phyloP scores from a whole-genome alignment of 1,140 invertebrate genomes.

The Brachionus rubens region DNA sequence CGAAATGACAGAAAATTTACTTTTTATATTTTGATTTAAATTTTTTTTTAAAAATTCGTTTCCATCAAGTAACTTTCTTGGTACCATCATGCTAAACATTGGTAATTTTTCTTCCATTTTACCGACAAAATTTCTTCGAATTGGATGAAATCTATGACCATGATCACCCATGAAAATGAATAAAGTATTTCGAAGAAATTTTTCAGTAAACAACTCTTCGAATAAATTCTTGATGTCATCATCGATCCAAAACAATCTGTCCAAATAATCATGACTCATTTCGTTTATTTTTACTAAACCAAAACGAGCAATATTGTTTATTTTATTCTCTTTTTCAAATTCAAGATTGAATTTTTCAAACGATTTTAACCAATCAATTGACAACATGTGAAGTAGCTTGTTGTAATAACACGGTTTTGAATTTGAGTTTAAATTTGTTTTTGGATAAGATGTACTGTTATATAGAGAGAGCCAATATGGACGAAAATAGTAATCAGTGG shows the following conservation, averaged over 20 bases:
- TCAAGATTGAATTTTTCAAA: constrained; percentile 35
- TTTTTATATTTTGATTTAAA: constrained; percentile 31
- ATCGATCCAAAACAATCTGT: constrained; percentile 44
- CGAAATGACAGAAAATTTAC: background rate
- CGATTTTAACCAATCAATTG: constrained; percentile 36
- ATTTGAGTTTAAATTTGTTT: constrained; percentile 7
- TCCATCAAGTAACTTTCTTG: constrained; percentile 6
- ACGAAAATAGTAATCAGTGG: constrained; percentile 52
- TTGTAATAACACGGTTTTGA: constrained; percentile 45
- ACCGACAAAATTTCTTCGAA: constrained; percentile 36
- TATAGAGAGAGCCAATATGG: constrained; percentile 51
- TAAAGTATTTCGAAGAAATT: constrained; percentile 43
- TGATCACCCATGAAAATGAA: constrained; percentile 47
- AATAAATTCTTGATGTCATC: constrained; percentile 42
- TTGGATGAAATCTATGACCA: constrained; percentile 36
- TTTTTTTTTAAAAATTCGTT: background rate
- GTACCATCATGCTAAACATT: constrained; percentile 41
- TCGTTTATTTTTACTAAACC: constrained; percentile 44
- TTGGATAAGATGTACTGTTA: constrained; percentile 41
- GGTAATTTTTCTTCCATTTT: constrained; percentile 47
- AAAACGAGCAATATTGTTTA: constrained; percentile 7
- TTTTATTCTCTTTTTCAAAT: background rate
- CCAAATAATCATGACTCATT: constrained; percentile 47
- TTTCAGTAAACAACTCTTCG: background rate
- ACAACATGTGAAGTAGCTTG: constrained; percentile 6